Conservation (phyloP, 2,797 vertebrate genomes). For the Pipistrellus pygmaeus region DNA sequence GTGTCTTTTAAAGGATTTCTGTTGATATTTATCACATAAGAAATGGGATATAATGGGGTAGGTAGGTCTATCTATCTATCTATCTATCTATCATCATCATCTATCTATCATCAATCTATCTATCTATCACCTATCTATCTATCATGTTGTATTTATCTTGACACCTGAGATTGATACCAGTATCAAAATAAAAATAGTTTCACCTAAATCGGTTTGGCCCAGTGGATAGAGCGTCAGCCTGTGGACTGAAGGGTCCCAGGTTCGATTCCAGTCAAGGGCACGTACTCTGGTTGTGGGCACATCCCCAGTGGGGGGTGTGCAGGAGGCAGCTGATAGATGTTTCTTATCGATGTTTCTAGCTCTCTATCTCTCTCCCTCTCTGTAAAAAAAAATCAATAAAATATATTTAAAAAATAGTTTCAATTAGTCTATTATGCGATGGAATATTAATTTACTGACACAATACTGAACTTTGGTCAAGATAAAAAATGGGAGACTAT, state of each 20-base stretch:
- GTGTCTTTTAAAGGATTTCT: background rate
- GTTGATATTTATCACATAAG: background rate
- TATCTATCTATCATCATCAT: background rate
- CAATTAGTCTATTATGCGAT: background rate
- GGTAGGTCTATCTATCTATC: background rate
- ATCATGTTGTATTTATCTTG: constrained; percentile 9
- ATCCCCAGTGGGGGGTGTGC: too few species aligned
- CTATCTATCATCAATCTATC: background rate
- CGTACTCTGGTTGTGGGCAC: too few species aligned
- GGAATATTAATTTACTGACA: constrained; percentile 51
- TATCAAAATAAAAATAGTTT: constrained; percentile 51
- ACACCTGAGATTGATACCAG: background rate
- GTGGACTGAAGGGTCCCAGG: too few species aligned
- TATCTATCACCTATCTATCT: background rate
- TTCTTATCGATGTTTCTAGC: too few species aligned
- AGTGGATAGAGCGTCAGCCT: too few species aligned
- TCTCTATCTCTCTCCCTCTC: too few species aligned
- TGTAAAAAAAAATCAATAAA: background rate
- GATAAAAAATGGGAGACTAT: constrained; percentile 49
- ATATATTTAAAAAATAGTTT: background rate
- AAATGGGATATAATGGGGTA: background rate
- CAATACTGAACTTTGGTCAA: constrained; percentile 24
- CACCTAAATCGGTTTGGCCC: too few species aligned
- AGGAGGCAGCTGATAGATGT: too few species aligned
- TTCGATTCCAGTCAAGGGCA: too few species aligned